Percentiles rank a stretch among this genome's conserved stretches.
These are phyloP conservation scores for Colostygia pectinataria DNA, from an alignment of 2,888 invertebrate genomes.

Conservation along the genomic window DNA sequence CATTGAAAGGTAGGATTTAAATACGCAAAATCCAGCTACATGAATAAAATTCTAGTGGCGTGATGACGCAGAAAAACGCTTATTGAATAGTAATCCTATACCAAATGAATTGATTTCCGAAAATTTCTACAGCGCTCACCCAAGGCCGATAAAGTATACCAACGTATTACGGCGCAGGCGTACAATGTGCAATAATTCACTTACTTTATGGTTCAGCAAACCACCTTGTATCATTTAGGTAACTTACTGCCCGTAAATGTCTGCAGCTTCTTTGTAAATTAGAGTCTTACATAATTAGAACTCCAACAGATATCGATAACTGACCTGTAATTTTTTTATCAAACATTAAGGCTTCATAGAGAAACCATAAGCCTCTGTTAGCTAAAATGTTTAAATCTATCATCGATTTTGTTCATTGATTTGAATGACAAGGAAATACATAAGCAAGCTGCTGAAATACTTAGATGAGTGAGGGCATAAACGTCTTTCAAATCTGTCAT, in stretches of 20 bases:
- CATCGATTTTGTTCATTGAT: too few relatives aligned
- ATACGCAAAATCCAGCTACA: constrained; percentile 6
- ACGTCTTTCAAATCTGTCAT: too few relatives aligned
- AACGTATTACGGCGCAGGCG: constrained; percentile 3
- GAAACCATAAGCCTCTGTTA: too few relatives aligned
- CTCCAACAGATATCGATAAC: too few relatives aligned
- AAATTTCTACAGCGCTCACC: constrained; percentile 15
- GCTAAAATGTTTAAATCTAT: too few relatives aligned
- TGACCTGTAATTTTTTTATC: too few relatives aligned
- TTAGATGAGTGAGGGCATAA: too few relatives aligned
- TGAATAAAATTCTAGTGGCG: constrained; percentile 4
- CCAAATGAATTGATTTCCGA: constrained; percentile 10
- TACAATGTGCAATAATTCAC: constrained; percentile 22
- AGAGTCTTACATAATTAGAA: too few relatives aligned
- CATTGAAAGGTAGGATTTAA: constrained; percentile 4
- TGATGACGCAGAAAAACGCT: constrained; percentile 8
- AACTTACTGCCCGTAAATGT: constrained; percentile 15
- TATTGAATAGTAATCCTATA: constrained; percentile 6
- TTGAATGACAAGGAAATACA: too few relatives aligned
- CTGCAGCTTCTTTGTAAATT: constrained; percentile 16
- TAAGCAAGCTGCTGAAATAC: too few relatives aligned
- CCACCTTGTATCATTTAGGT: constrained; percentile 10
- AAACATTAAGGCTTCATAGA: too few relatives aligned
- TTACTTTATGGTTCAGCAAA: constrained; percentile 18
- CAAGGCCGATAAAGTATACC: constrained; percentile 9